A percentile compares a stretch with the other conserved stretches of the same genome.
Conservation (phyloP, 2,113 vertebrate genomes). For the Hypanus sabinus region DNA sequence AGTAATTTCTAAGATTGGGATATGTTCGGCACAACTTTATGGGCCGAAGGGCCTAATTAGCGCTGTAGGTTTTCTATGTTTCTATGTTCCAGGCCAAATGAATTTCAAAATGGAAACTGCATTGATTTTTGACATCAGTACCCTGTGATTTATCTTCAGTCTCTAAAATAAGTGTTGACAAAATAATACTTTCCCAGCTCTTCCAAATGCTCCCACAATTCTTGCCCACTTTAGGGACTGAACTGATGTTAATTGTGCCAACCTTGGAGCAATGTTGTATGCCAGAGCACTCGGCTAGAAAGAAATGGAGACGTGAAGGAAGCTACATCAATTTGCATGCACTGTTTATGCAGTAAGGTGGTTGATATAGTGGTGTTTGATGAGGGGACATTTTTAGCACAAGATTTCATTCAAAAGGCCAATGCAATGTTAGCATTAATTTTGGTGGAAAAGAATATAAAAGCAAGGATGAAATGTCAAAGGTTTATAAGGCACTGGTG, state of each 20-base stretch:
- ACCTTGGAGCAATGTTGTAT: background rate
- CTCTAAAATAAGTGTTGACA: background rate
- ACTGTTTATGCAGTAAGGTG: background rate
- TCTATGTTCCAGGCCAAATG: background rate
- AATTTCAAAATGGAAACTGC: background rate
- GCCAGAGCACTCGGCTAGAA: background rate
- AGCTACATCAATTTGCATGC: background rate
- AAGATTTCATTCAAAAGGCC: background rate
- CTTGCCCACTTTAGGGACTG: background rate
- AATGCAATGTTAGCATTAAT: too few relatives aligned
- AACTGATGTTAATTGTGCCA: background rate
- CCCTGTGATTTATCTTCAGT: background rate
- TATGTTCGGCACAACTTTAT: too few relatives aligned
- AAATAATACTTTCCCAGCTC: background rate
- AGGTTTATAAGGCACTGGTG: too few relatives aligned
- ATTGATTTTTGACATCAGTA: background rate
- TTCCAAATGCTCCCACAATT: background rate
- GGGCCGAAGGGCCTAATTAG: too few relatives aligned
- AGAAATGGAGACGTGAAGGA: background rate
- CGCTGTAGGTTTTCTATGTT: too few relatives aligned
- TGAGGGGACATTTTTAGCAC: background rate
- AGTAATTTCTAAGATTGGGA: too few relatives aligned
- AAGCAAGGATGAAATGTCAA: too few relatives aligned
- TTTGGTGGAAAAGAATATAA: too few relatives aligned
- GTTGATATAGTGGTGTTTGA: background rate